Evolutionary conservation across 2,888 invertebrate genomes (phyloP), one percentile per base, ranked within the genome.

Genomic region (Drosophila gaucha): DNA sequence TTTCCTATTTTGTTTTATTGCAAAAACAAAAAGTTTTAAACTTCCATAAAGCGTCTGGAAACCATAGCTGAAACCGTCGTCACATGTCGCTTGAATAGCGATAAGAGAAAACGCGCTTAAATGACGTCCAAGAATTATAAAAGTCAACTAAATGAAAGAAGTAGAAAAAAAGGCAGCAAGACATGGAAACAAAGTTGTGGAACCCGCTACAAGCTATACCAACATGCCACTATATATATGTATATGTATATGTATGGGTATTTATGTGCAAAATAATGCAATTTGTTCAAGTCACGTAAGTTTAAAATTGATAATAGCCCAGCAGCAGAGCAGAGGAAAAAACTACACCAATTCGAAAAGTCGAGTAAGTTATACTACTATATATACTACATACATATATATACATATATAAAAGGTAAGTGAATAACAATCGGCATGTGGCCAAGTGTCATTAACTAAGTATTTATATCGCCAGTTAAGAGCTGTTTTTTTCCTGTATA

Each of bases 241-340:
- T 26, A 6, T 6, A 52, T 12, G 14, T 49, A 16, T 30, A 20
- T 39, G 31, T 28, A 30, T 10, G 16, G 14, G 8, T 10, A 33
- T 24, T 16, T 63, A 71, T 82, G 65, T 68, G 65, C 75, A 60
- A 66, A 74, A 74, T 74, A 78, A 56, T 67, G 82, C 80, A 78
- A 58, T 80, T 79, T 67, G 75, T 67, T 59, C 65, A 66, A 88
- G 84, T 84, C 84, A 84, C 88, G 84, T 84, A 88, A 80, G 66
- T 65, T 66, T 54, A 72, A 77, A 77, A 86, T 70, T 80, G 83
- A 86, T 88, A 44, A 87, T 62, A 62, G 66, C 41, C 62, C 62
- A 56, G 66, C 33, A 58, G 66, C 35, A 30, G 26, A 16, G 33
- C 36, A 51, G 16, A 33, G 35, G 46, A 43, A 16, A 20, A 3